Percentiles rank a stretch among this genome's conserved stretches.
Conservation (phyloP, 2,797 vertebrate species). For the Uromys caudimaculatus region DNA sequence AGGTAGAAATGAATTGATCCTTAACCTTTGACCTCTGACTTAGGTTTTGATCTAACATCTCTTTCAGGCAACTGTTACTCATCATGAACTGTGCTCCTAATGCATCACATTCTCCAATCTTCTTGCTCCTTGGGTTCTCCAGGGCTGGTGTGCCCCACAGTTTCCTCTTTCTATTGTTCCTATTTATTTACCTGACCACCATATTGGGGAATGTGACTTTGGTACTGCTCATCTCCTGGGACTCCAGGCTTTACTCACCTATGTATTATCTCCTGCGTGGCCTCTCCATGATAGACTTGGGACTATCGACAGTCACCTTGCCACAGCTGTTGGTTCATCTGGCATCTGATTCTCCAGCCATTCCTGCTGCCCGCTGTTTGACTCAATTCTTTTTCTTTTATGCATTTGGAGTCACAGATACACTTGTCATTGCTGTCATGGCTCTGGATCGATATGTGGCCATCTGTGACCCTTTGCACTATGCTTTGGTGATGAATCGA, state of each 20-base stretch:
- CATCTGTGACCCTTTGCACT: slow-evolving; percentile 77
- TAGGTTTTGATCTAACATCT: neutral
- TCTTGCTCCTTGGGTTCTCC: slow-evolving; percentile 64
- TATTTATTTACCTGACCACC: slow-evolving; percentile 68
- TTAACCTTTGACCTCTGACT: neutral
- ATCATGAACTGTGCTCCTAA: slow-evolving; percentile 64
- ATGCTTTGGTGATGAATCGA: slow-evolving; percentile 72
- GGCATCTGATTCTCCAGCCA: slow-evolving; percentile 52
- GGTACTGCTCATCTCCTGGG: slow-evolving; percentile 66
- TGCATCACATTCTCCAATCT: slow-evolving; percentile 69
- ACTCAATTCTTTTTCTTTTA: slow-evolving; percentile 81
- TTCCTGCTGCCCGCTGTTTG: slow-evolving; percentile 72
- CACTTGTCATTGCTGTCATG: slow-evolving; percentile 74
- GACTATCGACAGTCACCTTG: slow-evolving; percentile 72
- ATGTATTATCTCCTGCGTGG: slow-evolving; percentile 78
- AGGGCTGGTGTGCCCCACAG: neutral
- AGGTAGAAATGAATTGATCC: neutral
- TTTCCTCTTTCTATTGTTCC: slow-evolving; percentile 68
- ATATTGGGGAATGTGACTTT: slow-evolving; percentile 73
- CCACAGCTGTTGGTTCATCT: slow-evolving; percentile 74
- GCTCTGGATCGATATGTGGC: slow-evolving; percentile 77
- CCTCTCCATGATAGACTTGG: slow-evolving; percentile 73
- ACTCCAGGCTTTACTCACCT: slow-evolving; percentile 70
- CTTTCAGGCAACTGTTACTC: neutral
- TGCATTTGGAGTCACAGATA: slow-evolving; percentile 77